Conservation (phyloP, 53 echinoderm and acorn worm genomes). For the Henricia sp. region DNA sequence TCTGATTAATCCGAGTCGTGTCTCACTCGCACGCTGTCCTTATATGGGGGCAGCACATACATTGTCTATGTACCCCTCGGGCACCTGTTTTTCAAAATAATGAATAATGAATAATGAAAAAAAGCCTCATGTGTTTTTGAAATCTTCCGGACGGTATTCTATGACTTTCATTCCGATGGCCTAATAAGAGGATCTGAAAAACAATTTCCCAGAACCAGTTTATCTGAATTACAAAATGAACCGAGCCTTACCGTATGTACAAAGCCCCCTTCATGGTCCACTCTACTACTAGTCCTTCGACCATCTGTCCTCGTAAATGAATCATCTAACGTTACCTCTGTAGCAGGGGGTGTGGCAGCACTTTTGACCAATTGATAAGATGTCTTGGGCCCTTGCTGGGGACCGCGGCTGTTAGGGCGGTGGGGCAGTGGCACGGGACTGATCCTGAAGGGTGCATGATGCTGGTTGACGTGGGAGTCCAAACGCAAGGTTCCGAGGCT, state of each 20-base stretch:
- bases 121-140: too few species aligned
- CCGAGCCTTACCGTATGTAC: constrained; percentile 25
- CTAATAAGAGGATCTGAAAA: too few species aligned
- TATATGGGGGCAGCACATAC: too few species aligned
- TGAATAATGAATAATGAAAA: too few species aligned
- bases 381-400: background rate
- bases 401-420: constrained; percentile 6
- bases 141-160: too few species aligned
- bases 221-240: too few species aligned
- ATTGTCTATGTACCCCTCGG: too few species aligned
- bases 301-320: constrained; percentile 23
- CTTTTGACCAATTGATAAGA: background rate
- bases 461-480: constrained; percentile 59
- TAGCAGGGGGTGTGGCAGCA: background rate
- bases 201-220: too few species aligned
- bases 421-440: constrained; percentile 34
- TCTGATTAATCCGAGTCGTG: too few species aligned
- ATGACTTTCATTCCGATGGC: too few species aligned
- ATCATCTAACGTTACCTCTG: constrained; percentile 17
- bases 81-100: too few species aligned
- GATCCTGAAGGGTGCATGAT: constrained; percentile 5
- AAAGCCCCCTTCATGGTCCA: constrained; percentile 18
- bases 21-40: too few species aligned
- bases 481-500: constrained; percentile 69
- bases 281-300: background rate